Evolutionary conservation across 2,113 vertebrate species (phyloP).

Genomic region (Cyprinodon tularosa): DNA sequence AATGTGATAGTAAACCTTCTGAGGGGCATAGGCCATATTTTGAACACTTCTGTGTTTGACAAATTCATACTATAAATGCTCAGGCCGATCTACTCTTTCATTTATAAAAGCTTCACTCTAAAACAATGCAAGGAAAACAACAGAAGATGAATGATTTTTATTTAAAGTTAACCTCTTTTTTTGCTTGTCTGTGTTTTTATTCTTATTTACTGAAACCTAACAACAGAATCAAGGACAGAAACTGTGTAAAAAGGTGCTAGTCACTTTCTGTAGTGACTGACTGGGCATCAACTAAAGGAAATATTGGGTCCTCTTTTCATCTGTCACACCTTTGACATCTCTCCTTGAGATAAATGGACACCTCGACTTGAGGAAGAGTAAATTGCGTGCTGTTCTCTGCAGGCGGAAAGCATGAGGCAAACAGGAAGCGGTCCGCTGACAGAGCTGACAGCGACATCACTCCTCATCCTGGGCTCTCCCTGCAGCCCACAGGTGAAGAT

Average conservation of each 20-base stretch:
- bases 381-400: conserved; percentile 58
- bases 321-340: conserved; percentile 75
- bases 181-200: neutral
- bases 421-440: conserved; percentile 54
- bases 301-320: conserved; percentile 61
- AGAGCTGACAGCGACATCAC: conserved; percentile 64
- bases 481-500: conserved; percentile 51
- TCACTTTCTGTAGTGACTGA: conserved; percentile 32
- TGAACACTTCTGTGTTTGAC: neutral
- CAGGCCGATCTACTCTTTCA: neutral
- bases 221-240: neutral
- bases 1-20: neutral
- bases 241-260: neutral
- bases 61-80: neutral
- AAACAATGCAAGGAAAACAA: neutral
- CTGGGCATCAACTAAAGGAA: conserved; percentile 50
- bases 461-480: conserved; percentile 48
- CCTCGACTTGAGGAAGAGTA: conserved; percentile 57
- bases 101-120: neutral
- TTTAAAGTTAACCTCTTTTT: neutral
- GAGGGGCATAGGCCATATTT: neutral
- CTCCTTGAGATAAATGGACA: conserved; percentile 78
- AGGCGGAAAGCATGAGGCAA: conserved; percentile 56
- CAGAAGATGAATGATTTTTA: too few relatives aligned
- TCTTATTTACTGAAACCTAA: neutral